phyloP scores from a whole-genome alignment of 2,113 vertebrate species.

The Plestiodon gilberti region DNA sequence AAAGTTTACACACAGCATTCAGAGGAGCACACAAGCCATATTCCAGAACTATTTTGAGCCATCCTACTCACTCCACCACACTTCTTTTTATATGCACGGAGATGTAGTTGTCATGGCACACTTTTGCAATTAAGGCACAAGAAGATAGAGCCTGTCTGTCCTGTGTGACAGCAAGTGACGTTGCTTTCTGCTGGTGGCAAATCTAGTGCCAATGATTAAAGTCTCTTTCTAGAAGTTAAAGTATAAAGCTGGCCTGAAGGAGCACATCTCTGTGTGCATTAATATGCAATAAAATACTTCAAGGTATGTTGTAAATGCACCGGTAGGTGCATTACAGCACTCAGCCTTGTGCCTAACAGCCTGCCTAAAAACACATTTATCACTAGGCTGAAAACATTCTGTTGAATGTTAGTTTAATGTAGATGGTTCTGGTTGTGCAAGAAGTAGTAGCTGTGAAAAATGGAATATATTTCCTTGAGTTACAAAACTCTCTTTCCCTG shows the following conservation, averaged over 20 bases:
- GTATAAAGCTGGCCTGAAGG: constrained; percentile 12
- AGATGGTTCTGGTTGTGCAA: background rate
- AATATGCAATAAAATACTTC: constrained; percentile 53
- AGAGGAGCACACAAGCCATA: background rate
- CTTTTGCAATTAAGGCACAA: background rate
- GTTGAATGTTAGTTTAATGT: background rate
- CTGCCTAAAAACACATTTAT: constrained; percentile 35
- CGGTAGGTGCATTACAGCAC: constrained; percentile 27
- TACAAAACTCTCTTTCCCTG: background rate
- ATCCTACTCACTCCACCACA: background rate
- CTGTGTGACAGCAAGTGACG: accelerated
- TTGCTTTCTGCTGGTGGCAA: constrained; percentile 2
- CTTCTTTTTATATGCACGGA: background rate
- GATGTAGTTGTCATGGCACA: background rate
- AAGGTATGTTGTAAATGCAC: constrained; percentile 43
- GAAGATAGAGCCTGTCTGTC: background rate
- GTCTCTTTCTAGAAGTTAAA: constrained; percentile 10
- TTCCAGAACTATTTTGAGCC: background rate
- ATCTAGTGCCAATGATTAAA: background rate
- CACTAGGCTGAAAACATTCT: constrained; percentile 17
- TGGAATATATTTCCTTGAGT: constrained; percentile 13
- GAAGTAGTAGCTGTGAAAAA: background rate
- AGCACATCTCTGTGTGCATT: constrained; percentile 40
- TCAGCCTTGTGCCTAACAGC: constrained; percentile 48
- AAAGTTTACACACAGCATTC: background rate